These are phyloP conservation scores for Norana najaformis DNA, from an alignment of 2,888 invertebrate genomes.

Conservation along the genomic window DNA sequence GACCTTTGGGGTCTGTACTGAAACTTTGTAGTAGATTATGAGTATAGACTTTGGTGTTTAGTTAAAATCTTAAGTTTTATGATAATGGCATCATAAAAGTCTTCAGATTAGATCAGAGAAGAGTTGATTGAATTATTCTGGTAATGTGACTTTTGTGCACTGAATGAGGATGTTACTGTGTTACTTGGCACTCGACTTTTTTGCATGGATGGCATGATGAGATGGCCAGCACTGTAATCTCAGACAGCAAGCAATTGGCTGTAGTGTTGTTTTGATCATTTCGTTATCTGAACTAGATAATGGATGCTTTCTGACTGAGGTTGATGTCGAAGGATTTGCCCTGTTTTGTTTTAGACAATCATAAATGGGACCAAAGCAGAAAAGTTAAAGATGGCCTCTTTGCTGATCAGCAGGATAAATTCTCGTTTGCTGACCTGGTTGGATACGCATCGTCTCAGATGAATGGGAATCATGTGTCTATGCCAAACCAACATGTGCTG, in stretches of 20 bases:
- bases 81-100: neutral
- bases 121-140: neutral
- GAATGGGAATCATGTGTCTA: neutral
- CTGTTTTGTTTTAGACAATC: neutral
- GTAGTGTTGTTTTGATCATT: neutral
- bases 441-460: neutral
- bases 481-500: neutral
- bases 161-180: neutral
- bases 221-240: neutral
- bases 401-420: conserved; percentile 3
- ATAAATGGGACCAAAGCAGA: neutral
- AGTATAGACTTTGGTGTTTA: neutral
- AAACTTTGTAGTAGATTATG: neutral
- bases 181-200: neutral
- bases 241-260: neutral
- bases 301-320: neutral
- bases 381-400: neutral
- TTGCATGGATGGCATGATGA: neutral
- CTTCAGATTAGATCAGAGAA: neutral
- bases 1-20: no score
- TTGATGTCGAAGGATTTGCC: neutral
- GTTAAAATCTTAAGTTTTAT: neutral
- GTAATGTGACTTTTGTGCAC: neutral
- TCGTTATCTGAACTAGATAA: neutral
- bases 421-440: neutral